Evolutionary conservation across 2,113 vertebrate species (phyloP).

Genomic region (Chroicocephalus ridibundus): DNA sequence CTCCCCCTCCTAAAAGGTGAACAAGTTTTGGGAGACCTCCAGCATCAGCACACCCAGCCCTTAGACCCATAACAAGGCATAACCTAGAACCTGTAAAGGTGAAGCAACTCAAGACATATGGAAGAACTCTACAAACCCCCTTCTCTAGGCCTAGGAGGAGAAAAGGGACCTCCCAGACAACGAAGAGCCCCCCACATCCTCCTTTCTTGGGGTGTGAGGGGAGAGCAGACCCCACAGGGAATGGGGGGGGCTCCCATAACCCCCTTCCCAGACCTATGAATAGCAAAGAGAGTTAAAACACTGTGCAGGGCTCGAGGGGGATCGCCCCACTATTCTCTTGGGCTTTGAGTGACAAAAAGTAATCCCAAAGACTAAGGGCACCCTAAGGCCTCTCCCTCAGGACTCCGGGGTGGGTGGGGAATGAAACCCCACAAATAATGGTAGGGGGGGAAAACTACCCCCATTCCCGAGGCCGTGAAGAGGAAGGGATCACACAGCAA

Average conservation of each 20-base stretch:
- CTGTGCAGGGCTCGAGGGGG: fast-evolving
- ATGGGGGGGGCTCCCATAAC: fast-evolving
- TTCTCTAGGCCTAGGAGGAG: fast-evolving
- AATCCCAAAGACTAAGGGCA: neutral
- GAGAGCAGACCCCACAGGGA: neutral
- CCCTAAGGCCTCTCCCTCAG: too few relatives aligned
- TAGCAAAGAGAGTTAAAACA: fast-evolving
- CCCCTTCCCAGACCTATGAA: neutral
- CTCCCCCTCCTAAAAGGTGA: neutral
- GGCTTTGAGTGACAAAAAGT: fast-evolving
- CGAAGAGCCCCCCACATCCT: fast-evolving
- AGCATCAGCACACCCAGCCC: fast-evolving
- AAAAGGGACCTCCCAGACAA: neutral
- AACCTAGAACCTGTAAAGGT: fast-evolving
- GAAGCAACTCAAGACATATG: fast-evolving
- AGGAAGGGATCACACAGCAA: fast-evolving
- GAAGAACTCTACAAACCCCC: neutral
- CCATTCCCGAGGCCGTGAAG: fast-evolving
- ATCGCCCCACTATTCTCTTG: fast-evolving
- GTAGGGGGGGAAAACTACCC: fast-evolving
- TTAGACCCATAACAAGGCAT: fast-evolving
- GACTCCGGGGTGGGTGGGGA: fast-evolving
- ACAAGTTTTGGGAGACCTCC: neutral
- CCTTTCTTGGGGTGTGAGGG: neutral
- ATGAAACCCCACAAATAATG: neutral